These are phyloP conservation scores for Xenopus borealis DNA, from an alignment of 2,113 vertebrate genomes.

Conservation along the genomic window DNA sequence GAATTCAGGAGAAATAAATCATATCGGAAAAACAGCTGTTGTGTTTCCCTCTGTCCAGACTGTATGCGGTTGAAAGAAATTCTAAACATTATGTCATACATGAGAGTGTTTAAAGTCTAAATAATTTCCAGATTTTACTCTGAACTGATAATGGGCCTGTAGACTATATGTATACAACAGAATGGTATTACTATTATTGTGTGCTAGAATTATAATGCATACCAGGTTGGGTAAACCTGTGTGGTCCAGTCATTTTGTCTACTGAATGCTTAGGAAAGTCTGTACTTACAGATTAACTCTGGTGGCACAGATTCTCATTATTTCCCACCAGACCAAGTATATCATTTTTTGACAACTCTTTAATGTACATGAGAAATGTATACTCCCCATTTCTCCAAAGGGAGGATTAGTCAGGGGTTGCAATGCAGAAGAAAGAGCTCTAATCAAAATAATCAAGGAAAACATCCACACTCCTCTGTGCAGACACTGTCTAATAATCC, in stretches of 20 bases:
- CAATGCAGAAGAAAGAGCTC: no score
- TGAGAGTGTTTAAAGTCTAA: not conserved
- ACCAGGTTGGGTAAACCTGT: constrained; percentile 1
- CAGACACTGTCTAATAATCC: not conserved
- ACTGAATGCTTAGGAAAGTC: not conserved
- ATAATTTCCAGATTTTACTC: not conserved
- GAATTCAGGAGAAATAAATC: no score
- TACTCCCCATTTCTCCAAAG: not conserved
- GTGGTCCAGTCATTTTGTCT: not conserved
- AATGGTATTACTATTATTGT: no score
- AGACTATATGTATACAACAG: not conserved
- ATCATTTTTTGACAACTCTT: constrained; percentile 17
- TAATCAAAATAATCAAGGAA: constrained; percentile 7
- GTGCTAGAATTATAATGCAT: not conserved
- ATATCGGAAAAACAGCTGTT: no score
- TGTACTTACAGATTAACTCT: not conserved
- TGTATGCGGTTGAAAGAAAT: no score
- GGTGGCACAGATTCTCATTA: constrained; percentile 4
- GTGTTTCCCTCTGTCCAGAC: no score
- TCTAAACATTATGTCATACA: no score
- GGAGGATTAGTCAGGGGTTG: not conserved
- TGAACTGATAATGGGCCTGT: not conserved
- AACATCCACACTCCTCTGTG: not conserved
- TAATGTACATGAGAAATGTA: not conserved
- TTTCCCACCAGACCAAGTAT: constrained; percentile 6